Evolutionary conservation across 2,113 vertebrate genomes (phyloP).

Genomic region (Daubentonia madagascariensis): DNA sequence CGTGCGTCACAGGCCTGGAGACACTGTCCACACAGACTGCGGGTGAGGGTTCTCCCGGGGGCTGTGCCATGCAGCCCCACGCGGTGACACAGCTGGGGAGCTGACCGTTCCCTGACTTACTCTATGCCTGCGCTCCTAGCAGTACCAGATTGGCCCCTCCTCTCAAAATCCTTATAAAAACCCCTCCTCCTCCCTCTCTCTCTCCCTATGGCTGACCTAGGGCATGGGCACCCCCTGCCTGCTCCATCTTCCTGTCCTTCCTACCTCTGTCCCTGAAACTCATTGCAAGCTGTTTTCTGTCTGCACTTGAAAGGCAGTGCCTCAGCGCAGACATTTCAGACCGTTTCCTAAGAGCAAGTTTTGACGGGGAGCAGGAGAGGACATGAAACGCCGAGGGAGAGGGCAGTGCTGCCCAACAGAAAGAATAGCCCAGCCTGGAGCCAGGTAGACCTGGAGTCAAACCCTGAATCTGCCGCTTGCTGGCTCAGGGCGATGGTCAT

Average conservation of each 20-base stretch:
- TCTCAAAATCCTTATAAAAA: not conserved
- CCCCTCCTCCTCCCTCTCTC: not conserved
- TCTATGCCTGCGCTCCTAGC: not conserved
- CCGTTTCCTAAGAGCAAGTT: not conserved
- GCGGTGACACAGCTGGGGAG: not conserved
- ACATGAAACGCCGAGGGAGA: accelerated
- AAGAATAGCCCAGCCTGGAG: not conserved
- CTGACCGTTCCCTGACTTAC: accelerated
- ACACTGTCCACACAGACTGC: accelerated
- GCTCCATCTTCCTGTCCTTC: not conserved
- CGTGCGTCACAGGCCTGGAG: not conserved
- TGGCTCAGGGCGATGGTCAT: not conserved
- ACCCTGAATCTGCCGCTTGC: not conserved
- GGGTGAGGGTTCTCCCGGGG: not conserved
- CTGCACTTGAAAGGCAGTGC: not conserved
- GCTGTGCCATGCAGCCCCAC: conserved; percentile 7
- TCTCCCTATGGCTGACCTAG: not conserved
- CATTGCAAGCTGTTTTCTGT: not conserved
- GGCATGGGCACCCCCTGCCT: too few relatives aligned
- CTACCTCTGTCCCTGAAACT: not conserved
- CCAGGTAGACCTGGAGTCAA: not conserved
- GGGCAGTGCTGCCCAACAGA: accelerated
- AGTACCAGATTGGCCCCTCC: accelerated
- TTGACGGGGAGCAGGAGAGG: not conserved
- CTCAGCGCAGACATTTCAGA: too few relatives aligned